These are phyloP conservation scores for Aphodius sticticus DNA, from an alignment of 2,888 invertebrate genomes.

Conservation along the genomic window DNA sequence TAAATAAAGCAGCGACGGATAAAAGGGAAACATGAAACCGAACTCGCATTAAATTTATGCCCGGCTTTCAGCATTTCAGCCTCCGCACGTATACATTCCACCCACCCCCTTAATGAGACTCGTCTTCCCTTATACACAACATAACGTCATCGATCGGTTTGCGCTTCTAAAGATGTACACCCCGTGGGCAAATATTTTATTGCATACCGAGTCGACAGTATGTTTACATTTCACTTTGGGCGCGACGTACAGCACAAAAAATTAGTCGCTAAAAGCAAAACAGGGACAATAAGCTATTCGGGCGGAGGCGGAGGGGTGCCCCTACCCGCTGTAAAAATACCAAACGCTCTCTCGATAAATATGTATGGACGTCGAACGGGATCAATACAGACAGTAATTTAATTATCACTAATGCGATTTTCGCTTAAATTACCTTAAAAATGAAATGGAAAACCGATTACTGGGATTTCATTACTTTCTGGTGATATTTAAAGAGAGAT, in stretches of 20 bases:
- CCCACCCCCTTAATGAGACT: slow-evolving; percentile 19
- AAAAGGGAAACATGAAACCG: neutral
- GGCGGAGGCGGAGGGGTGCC: neutral
- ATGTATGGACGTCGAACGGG: slow-evolving; percentile 14
- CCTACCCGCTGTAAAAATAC: neutral
- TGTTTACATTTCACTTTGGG: neutral
- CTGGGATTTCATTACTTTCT: neutral
- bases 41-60: slow-evolving; percentile 7
- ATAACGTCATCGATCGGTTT: slow-evolving; percentile 17
- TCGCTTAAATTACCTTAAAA: slow-evolving; percentile 14
- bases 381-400: slow-evolving; percentile 20
- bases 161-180: slow-evolving; percentile 14
- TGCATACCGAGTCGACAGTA: neutral
- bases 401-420: slow-evolving; percentile 23
- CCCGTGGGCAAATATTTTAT: slow-evolving; percentile 7
- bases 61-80: neutral
- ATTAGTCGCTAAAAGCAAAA: slow-evolving; percentile 7
- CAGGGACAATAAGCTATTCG: neutral
- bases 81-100: neutral
- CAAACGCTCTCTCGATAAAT: slow-evolving; percentile 10
- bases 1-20: neutral
- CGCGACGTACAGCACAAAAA: neutral
- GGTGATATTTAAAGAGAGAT: neutral
- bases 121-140: slow-evolving; percentile 19
- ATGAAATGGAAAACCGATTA: slow-evolving; percentile 10